Percentiles rank a stretch among this genome's conserved stretches.
Evolutionary conservation across 92 coral and sea anemone species (phyloP).

Genomic region (Umimayanthus chanpuru): DNA sequence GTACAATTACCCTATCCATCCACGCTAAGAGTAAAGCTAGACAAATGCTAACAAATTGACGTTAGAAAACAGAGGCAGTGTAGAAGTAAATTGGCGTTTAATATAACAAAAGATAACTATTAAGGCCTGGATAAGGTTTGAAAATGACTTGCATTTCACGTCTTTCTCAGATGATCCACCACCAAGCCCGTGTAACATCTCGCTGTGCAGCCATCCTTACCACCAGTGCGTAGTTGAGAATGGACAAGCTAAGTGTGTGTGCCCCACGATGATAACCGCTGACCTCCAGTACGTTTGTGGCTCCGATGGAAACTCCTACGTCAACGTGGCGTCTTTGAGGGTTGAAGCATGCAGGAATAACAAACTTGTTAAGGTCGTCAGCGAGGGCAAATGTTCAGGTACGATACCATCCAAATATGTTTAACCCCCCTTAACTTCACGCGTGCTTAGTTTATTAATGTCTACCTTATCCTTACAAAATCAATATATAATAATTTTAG

Average conservation of each 20-base stretch:
- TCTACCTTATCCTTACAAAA: neutral
- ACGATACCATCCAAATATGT: neutral
- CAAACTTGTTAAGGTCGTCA: constrained; percentile 18
- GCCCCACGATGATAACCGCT: constrained; percentile 62
- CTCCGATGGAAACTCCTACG: constrained; percentile 83
- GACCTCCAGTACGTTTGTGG: constrained; percentile 79
- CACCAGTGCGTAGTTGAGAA: constrained; percentile 53
- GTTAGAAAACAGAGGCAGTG: too few relatives aligned
- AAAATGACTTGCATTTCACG: too few relatives aligned
- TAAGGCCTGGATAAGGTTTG: neutral
- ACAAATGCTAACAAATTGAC: too few relatives aligned
- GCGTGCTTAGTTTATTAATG: too few relatives aligned
- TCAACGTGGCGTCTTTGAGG: constrained; percentile 66
- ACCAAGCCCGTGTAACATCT: constrained; percentile 65
- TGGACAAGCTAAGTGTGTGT: constrained; percentile 77
- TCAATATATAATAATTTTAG: neutral
- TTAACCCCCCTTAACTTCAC: too few relatives aligned
- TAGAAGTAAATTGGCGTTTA: too few relatives aligned
- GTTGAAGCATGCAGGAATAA: constrained; percentile 62
- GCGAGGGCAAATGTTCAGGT: constrained; percentile 38
- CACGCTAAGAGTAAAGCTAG: too few relatives aligned
- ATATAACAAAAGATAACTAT: neutral
- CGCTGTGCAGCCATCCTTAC: constrained; percentile 59
- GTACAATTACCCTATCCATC: too few relatives aligned
- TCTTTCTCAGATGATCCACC: neutral